Evolutionary conservation across 2,113 vertebrate species (phyloP).

Genomic region (Eonycteris spelaea): DNA sequence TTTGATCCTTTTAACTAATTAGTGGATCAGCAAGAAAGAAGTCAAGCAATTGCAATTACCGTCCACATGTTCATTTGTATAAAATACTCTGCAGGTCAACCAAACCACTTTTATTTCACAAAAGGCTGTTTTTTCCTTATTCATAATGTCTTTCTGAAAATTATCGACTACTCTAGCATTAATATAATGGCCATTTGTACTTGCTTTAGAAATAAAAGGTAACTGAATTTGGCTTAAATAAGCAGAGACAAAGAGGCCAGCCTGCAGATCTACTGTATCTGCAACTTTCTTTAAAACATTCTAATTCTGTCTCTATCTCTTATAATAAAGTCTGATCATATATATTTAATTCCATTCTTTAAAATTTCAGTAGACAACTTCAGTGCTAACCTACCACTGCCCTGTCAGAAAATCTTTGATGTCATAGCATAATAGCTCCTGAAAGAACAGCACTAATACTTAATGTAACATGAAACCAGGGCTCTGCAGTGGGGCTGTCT

Average conservation of each 20-base stretch:
- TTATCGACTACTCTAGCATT: constrained; percentile 68
- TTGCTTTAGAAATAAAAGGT: constrained; percentile 75
- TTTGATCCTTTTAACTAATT: constrained; percentile 74
- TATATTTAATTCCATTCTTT: constrained; percentile 88
- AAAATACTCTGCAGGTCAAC: constrained; percentile 58
- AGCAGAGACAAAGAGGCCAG: constrained; percentile 77
- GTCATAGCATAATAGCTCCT: constrained; percentile 86
- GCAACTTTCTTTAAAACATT: constrained; percentile 78
- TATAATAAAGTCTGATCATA: constrained; percentile 84
- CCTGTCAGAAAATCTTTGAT: constrained; percentile 88
- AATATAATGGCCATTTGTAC: constrained; percentile 76
- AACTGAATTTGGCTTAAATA: constrained; percentile 78
- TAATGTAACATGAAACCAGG: constrained; percentile 89
- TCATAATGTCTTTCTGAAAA: constrained; percentile 77
- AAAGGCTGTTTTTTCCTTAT: constrained; percentile 65
- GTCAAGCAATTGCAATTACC: constrained; percentile 70
- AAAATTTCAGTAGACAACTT: constrained; percentile 87
- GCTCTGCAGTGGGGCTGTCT: constrained; percentile 83
- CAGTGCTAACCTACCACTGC: constrained; percentile 83
- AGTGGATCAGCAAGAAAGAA: constrained; percentile 66
- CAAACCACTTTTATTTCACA: constrained; percentile 63
- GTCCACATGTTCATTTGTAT: constrained; percentile 71
- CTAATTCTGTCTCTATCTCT: constrained; percentile 76
- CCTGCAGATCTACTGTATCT: constrained; percentile 77
- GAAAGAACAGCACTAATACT: constrained; percentile 87